Percentiles rank a stretch among this genome's conserved stretches.
phyloP scores from a whole-genome alignment of 2,797 vertebrate genomes.

The Tokudaia tokunoshimensis region DNA sequence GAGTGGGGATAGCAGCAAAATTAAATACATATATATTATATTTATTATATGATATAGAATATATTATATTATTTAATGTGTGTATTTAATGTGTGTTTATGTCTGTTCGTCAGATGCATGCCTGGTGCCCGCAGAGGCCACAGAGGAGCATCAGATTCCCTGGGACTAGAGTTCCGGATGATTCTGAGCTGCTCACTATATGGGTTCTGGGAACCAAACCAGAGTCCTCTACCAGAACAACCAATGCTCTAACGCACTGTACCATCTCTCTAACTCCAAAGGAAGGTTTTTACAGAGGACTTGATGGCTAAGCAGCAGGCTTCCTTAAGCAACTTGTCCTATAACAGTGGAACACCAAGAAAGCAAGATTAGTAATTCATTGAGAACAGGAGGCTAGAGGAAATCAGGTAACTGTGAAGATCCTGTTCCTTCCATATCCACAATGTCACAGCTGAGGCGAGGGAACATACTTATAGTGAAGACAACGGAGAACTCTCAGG shows the following conservation, averaged over 20 bases:
- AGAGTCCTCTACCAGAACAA: not conserved
- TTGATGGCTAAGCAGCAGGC: not conserved
- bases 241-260: not conserved
- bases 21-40: not conserved
- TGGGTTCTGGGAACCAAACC: not conserved
- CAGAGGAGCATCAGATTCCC: not conserved
- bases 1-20: not conserved
- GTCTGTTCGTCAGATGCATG: not conserved
- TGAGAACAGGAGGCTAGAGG: slow-evolving; percentile 75
- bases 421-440: slow-evolving; percentile 62
- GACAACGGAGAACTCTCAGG: slow-evolving; percentile 64
- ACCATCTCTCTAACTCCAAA: not conserved
- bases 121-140: not conserved
- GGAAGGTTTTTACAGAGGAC: slow-evolving; percentile 39
- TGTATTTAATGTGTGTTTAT: not conserved
- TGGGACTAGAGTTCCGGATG: not conserved
- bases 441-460: slow-evolving; percentile 69
- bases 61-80: not conserved
- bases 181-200: not conserved
- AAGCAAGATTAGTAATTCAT: slow-evolving; percentile 71
- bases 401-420: slow-evolving; percentile 78
- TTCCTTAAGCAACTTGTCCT: slow-evolving; percentile 41
- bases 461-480: slow-evolving; percentile 81
- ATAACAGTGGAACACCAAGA: slow-evolving; percentile 76
- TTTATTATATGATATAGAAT: not conserved